Conservation (phyloP, 1,140 invertebrate genomes). For the Sinonovacula constricta region DNA sequence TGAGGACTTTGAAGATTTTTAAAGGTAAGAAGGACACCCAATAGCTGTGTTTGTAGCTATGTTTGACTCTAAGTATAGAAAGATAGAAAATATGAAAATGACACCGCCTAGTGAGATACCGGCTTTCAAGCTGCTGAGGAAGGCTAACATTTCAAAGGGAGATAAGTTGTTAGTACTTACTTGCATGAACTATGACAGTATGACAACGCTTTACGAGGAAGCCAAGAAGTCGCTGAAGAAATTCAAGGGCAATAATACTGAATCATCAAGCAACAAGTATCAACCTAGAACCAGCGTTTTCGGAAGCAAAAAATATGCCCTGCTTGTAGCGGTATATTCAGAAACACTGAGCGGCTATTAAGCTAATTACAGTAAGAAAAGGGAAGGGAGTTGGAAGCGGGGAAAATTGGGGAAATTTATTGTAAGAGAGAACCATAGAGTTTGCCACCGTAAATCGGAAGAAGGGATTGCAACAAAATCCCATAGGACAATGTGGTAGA, state of each 20-base stretch:
- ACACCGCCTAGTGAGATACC: constrained; percentile 17
- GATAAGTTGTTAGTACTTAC: background rate
- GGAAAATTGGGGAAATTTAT: constrained; percentile 17
- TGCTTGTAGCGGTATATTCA: background rate
- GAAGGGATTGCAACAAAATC: constrained; percentile 15
- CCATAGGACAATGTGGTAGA: constrained; percentile 1
- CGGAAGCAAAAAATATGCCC: background rate
- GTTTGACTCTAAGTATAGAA: constrained; percentile 49
- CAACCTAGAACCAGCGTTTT: background rate
- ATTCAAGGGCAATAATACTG: background rate
- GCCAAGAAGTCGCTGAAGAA: background rate
- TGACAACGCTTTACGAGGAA: background rate
- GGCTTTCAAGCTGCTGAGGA: background rate
- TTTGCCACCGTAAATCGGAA: background rate
- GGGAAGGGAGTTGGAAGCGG: constrained; percentile 12
- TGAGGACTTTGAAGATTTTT: constrained; percentile 54
- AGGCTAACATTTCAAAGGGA: background rate
- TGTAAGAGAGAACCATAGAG: constrained; percentile 6
- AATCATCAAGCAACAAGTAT: background rate
- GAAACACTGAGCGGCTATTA: background rate
- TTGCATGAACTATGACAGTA: background rate
- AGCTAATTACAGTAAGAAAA: constrained; percentile 10
- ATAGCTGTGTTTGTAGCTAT: constrained; percentile 30
- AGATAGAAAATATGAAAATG: constrained; percentile 58
- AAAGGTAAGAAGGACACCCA: constrained; percentile 27